Conservation (phyloP, 2,797 vertebrate genomes). For the Ibycter americanus region DNA sequence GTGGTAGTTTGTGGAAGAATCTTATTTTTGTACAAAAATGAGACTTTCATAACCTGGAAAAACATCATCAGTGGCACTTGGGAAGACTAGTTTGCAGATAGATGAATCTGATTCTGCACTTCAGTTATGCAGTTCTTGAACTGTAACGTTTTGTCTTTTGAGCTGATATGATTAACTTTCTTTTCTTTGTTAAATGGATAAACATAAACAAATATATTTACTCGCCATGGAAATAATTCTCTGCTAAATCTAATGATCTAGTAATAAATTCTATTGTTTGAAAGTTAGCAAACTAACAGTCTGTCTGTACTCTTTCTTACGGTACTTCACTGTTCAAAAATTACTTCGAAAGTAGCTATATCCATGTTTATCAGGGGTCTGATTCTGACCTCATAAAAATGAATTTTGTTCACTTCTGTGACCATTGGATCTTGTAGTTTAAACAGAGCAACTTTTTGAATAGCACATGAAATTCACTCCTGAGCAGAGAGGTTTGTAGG, state of each 20-base stretch:
- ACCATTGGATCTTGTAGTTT: not conserved
- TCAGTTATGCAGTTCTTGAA: not conserved
- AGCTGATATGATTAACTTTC: not conserved
- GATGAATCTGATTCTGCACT: not conserved
- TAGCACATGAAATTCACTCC: not conserved
- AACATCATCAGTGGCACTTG: not conserved
- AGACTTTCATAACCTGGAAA: not conserved
- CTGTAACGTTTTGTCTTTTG: not conserved
- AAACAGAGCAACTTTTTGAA: not conserved
- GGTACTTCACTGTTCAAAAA: not conserved
- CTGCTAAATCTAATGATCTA: not conserved
- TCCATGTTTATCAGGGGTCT: not conserved
- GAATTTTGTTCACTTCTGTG: not conserved
- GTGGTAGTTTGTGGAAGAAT: not conserved
- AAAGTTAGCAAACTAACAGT: not conserved
- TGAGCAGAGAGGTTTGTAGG: not conserved
- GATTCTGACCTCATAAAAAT: not conserved
- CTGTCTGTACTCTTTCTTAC: not conserved
- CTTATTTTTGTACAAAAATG: not conserved
- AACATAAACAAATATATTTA: not conserved
- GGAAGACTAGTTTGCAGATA: not conserved
- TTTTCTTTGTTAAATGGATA: not conserved
- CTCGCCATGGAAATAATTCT: not conserved
- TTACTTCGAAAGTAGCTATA: not conserved
- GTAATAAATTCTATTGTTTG: not conserved